Evolutionary conservation across 2,888 invertebrate genomes (phyloP), one percentile per base, ranked within the genome.

Genomic region (Amphipoea lucens): DNA sequence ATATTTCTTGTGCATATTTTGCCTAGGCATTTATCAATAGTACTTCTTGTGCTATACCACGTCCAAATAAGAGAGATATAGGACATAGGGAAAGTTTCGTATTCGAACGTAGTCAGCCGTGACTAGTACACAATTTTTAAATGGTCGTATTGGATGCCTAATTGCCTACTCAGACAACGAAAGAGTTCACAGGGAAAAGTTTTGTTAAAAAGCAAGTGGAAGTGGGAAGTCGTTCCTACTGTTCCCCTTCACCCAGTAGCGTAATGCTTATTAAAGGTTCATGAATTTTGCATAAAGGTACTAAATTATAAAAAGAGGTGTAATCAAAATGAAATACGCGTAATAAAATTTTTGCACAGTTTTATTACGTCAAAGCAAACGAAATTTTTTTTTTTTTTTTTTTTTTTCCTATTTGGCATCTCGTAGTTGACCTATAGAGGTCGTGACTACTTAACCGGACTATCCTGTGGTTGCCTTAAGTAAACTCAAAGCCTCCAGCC

Each of bases 291-390:
- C 42, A 6, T 4, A 4, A 60, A 54, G 17, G 5, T 57, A 45
- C 23, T 4, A 48, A n/a, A 62, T 51, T 68, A 36, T 11, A 14
- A 51, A 63, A 12, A 20, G 20, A 36, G 45, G 42, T 29, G 23
- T 23, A 51, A 78, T 82, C 65, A 74, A 74, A 77, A 11, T 23
- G 57, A 68, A 51, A 71, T 29, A 45, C 17, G 4, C 51, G 5
- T 67, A 82, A 71, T 68, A 74, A 78, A 82, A 29, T 51, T 40
- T 45, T 69, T 48, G 4, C 57, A 65, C 57, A 66, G 14, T 63
- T 77, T 71, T 77, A 65, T 57, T 48, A n/a, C 42, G 57, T n/a
- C n/a, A n/a, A n/a, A n/a, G n/a, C n/a, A n/a, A n/a, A n/a, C n/a
- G n/a, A n/a, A n/a, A n/a, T n/a, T n/a, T n/a, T n/a, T n/a, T n/a